Percentiles rank a stretch among this genome's conserved stretches.
Conservation (phyloP, 1,140 invertebrate species). For the Stegodyphus mimosarum region DNA sequence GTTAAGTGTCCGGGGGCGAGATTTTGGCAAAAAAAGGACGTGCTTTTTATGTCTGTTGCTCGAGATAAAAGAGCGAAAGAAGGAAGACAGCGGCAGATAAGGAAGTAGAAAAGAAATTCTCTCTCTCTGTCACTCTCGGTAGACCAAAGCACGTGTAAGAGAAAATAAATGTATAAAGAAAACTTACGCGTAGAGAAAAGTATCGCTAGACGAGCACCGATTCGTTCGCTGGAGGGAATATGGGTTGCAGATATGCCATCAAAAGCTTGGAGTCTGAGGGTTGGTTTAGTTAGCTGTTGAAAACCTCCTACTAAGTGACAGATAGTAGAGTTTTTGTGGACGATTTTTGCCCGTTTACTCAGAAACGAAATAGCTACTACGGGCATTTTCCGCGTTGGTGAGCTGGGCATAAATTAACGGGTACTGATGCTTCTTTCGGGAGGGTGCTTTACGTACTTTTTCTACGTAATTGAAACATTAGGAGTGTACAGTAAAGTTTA, state of each 20-base stretch:
- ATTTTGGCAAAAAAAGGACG: constrained; percentile 9
- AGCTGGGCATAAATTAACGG: too few species aligned
- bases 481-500: too few species aligned
- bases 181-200: constrained; percentile 26
- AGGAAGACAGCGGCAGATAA: constrained; percentile 39
- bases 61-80: constrained; percentile 32
- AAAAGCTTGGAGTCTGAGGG: constrained; percentile 22
- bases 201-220: constrained; percentile 22
- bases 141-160: constrained; percentile 39
- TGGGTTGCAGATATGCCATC: constrained; percentile 31
- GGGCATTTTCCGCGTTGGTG: too few species aligned
- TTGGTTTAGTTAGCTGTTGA: constrained; percentile 32
- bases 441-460: too few species aligned
- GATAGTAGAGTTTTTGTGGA: constrained; percentile 30
- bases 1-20: constrained; percentile 30
- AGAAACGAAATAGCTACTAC: neutral
- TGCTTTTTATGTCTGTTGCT: constrained; percentile 41
- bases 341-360: constrained; percentile 15
- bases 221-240: constrained; percentile 26
- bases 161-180: constrained; percentile 38
- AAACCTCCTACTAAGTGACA: constrained; percentile 38
- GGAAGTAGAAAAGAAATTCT: constrained; percentile 39
- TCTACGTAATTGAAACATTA: too few species aligned
- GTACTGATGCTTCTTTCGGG: too few species aligned
- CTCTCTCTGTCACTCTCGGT: constrained; percentile 33